Percentiles rank a stretch among this genome's conserved stretches.
Conservation (phyloP, 2,888 invertebrate species). For the Rhyacophila evoluta region DNA sequence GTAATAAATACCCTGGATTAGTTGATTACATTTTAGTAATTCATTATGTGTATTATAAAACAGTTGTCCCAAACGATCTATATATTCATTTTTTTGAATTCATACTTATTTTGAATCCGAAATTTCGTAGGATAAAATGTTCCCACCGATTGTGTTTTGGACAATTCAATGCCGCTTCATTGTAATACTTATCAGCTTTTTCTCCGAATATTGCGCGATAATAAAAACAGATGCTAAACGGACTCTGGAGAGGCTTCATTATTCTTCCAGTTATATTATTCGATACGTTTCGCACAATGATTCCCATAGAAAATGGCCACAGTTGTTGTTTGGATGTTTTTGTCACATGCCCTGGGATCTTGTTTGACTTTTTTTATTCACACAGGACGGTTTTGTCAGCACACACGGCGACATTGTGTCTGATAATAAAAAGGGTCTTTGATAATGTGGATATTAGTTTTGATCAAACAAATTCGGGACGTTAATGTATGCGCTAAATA, state of each 20-base stretch:
- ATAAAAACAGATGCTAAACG: neutral
- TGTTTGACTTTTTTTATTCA: slow-evolving; percentile 34
- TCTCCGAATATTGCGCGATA: neutral
- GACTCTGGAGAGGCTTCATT: neutral
- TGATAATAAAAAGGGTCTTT: slow-evolving; percentile 23
- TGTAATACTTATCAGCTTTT: neutral
- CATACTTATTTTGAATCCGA: too few species aligned
- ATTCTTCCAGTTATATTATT: neutral
- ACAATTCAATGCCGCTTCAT: too few species aligned
- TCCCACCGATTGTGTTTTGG: too few species aligned
- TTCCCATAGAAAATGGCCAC: slow-evolving; percentile 20
- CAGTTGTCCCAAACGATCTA: too few species aligned
- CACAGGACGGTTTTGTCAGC: slow-evolving; percentile 22
- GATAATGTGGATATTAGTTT: slow-evolving; percentile 44
- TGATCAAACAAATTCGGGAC: slow-evolving; percentile 48
- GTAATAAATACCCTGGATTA: too few species aligned
- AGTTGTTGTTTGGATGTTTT: slow-evolving; percentile 28
- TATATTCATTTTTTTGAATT: too few species aligned
- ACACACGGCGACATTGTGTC: slow-evolving; percentile 25
- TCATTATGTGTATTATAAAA: too few species aligned
- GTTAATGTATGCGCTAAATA: slow-evolving; percentile 37
- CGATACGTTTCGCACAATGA: neutral
- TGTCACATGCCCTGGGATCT: slow-evolving; percentile 33
- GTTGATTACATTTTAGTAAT: too few species aligned
- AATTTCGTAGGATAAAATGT: too few species aligned